Evolutionary conservation across 2,113 vertebrate species (phyloP).

Genomic region (Sylvicapra grimmia): DNA sequence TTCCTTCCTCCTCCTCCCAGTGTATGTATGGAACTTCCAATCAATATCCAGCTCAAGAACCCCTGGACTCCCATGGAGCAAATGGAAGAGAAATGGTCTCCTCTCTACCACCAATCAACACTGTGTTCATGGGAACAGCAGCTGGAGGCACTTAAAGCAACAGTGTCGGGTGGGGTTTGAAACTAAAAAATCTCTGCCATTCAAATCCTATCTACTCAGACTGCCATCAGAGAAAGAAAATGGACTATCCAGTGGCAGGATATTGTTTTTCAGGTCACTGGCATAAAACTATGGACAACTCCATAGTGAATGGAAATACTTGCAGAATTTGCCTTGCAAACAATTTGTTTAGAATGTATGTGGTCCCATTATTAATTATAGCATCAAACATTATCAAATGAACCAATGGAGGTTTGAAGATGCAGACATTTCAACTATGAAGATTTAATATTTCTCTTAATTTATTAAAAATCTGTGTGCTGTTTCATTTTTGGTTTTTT

Average conservation of each 20-base stretch:
- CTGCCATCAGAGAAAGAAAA: not conserved
- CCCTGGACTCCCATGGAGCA: conserved; percentile 80
- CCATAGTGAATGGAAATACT: not conserved
- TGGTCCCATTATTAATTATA: conserved; percentile 41
- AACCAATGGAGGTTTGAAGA: conserved; percentile 48
- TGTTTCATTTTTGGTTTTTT: conserved; percentile 61
- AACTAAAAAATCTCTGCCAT: not conserved
- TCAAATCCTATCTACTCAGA: not conserved
- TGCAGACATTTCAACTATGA: conserved; percentile 57
- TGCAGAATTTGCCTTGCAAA: conserved; percentile 36
- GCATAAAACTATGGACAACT: not conserved
- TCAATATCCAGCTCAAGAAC: conserved; percentile 86
- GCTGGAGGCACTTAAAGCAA: conserved; percentile 81
- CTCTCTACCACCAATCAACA: conserved; percentile 96
- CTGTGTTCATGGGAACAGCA: conserved; percentile 94
- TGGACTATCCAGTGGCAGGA: not conserved
- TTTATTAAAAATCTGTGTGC: conserved; percentile 75
- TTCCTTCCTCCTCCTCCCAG: conserved; percentile 83
- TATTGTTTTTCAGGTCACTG: not conserved
- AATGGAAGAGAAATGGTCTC: conserved; percentile 86
- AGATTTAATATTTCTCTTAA: conserved; percentile 73
- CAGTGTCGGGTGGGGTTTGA: not conserved
- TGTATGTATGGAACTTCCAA: conserved; percentile 91
- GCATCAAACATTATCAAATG: conserved; percentile 55
- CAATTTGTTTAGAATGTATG: conserved; percentile 42